phyloP scores from a whole-genome alignment of 37 sponge, comb jelly and placozoan genomes.

The Ephydatia muelleri region DNA sequence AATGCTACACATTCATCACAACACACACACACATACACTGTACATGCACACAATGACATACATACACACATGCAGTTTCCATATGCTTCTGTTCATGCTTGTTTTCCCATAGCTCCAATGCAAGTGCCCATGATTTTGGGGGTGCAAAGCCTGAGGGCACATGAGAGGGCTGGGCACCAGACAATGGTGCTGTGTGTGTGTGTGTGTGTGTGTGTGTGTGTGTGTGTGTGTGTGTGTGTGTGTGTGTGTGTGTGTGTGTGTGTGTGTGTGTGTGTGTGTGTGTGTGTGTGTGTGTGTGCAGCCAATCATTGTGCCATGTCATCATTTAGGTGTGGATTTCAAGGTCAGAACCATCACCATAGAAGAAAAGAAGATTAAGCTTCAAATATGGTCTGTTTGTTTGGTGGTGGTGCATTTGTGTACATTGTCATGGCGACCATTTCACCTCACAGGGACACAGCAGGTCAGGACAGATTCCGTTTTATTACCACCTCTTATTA shows the following conservation, averaged over 20 bases:
- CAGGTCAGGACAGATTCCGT: conserved; percentile 95
- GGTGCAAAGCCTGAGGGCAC: too few species aligned
- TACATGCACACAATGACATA: too few species aligned
- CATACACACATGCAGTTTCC: too few species aligned
- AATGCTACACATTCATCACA: too few species aligned
- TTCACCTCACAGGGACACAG: conserved; percentile 79
- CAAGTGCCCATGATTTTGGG: too few species aligned
- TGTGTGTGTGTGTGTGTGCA: background rate
- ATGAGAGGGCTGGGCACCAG: too few species aligned
- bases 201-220: background rate
- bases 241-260: background rate
- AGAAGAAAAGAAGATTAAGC: conserved; percentile 72
- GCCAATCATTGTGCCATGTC: background rate
- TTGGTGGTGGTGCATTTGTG: background rate
- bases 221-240: background rate
- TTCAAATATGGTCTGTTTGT: conserved; percentile 44
- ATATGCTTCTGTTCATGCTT: too few species aligned
- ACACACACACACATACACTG: too few species aligned
- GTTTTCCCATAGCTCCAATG: too few species aligned
- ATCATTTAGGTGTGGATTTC: conserved; percentile 73
- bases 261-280: background rate
- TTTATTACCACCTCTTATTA: conserved; percentile 95
- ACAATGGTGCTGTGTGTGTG: background rate
- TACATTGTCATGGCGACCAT: background rate
- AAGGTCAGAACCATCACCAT: conserved; percentile 82